Evolutionary conservation across 2,888 invertebrate genomes (phyloP).

Genomic region (Apamea sordens): DNA sequence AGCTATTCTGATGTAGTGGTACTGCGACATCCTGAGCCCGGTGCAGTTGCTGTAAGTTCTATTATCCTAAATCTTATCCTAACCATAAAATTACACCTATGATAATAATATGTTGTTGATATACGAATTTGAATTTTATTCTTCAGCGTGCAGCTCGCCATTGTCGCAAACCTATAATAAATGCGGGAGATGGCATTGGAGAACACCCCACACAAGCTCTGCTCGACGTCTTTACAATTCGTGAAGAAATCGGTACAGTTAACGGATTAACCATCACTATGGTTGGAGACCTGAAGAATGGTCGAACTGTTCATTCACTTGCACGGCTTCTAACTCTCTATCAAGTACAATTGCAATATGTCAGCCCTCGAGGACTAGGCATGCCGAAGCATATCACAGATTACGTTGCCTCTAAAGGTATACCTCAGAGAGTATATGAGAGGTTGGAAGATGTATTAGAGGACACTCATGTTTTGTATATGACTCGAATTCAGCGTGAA

Average conservation of each 20-base stretch:
- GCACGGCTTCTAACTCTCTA: slow-evolving; percentile 98
- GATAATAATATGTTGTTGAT: neutral
- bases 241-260: slow-evolving; percentile 99
- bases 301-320: slow-evolving; percentile 99
- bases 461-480: slow-evolving; percentile 99
- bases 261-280: slow-evolving; percentile 99
- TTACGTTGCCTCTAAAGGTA: slow-evolving; percentile 94
- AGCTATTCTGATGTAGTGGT: slow-evolving; percentile 98
- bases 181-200: slow-evolving; percentile 99
- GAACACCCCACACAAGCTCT: slow-evolving; percentile 99
- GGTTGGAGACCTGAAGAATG: slow-evolving; percentile 99
- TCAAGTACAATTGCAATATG: slow-evolving; percentile 97
- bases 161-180: slow-evolving; percentile 97
- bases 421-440: slow-evolving; percentile 93
- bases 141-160: slow-evolving; percentile 94
- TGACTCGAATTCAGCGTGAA: slow-evolving; percentile 99
- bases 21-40: slow-evolving; percentile 97
- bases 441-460: slow-evolving; percentile 96
- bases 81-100: neutral
- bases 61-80: neutral
- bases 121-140: slow-evolving; percentile 27
- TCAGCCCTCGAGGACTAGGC: slow-evolving; percentile 95
- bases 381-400: slow-evolving; percentile 97
- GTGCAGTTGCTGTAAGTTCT: slow-evolving; percentile 94
- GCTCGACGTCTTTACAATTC: slow-evolving; percentile 98